Evolutionary conservation across 2,888 invertebrate genomes (phyloP).

Genomic region (Hybos culiciformis): DNA sequence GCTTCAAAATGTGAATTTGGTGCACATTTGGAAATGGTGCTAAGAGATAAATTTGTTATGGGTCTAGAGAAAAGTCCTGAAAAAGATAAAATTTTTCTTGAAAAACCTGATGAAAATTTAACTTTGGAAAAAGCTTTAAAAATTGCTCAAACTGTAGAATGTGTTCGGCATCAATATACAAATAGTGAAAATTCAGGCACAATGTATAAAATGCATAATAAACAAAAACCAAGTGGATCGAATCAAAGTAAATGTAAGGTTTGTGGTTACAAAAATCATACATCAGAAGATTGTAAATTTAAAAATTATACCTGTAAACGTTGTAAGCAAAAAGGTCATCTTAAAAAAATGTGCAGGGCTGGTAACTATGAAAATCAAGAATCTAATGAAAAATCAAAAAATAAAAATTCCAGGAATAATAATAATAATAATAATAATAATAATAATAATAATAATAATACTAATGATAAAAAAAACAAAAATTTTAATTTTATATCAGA

Average conservation of each 20-base stretch:
- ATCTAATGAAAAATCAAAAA: constrained; percentile 3
- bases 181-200: too few relatives aligned
- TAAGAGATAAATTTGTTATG: constrained; percentile 10
- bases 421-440: constrained; percentile 1
- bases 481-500: not conserved
- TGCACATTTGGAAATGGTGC: constrained; percentile 2
- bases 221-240: too few relatives aligned
- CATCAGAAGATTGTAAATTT: constrained; percentile 4
- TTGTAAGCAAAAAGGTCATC: constrained; percentile 8
- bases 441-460: constrained; percentile 5
- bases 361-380: too few relatives aligned
- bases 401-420: constrained; percentile 4
- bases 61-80: constrained; percentile 8
- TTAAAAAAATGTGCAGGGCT: constrained; percentile 7
- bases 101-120: too few relatives aligned
- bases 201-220: too few relatives aligned
- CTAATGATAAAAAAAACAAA: constrained; percentile 1
- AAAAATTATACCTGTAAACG: constrained; percentile 6
- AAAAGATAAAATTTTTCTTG: constrained; percentile 10
- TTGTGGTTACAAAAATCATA: constrained; percentile 8
- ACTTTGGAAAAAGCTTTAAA: too few relatives aligned
- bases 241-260: too few relatives aligned
- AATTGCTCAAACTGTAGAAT: too few relatives aligned
- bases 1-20: constrained; percentile 8
- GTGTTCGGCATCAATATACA: too few relatives aligned